Evolutionary conservation across 1,140 invertebrate genomes (phyloP).

Genomic region (Anthonomus grandis): DNA sequence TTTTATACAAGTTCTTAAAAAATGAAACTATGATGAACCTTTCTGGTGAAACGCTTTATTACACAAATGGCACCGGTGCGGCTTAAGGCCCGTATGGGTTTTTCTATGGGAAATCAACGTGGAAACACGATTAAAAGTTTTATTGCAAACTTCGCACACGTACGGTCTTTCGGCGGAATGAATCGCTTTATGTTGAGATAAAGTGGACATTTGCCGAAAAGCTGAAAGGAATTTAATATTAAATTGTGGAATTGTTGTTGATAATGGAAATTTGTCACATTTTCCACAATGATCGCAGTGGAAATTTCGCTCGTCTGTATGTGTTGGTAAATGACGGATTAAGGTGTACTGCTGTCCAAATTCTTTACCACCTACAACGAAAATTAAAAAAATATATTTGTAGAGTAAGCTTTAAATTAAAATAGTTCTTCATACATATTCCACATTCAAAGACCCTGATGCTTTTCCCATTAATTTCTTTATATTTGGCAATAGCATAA

Average conservation of each 20-base stretch:
- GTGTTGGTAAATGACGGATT: constrained; percentile 78
- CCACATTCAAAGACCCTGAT: constrained; percentile 64
- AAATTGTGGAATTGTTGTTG: neutral
- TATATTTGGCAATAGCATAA: constrained; percentile 9
- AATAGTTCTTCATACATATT: constrained; percentile 53
- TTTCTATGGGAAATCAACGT: constrained; percentile 73
- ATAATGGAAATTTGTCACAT: constrained; percentile 31
- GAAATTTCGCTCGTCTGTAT: constrained; percentile 79
- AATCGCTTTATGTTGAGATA: constrained; percentile 71
- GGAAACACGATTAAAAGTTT: constrained; percentile 73
- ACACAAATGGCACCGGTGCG: constrained; percentile 68
- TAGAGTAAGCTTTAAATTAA: neutral
- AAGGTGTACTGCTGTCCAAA: constrained; percentile 74
- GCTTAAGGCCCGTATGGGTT: constrained; percentile 69
- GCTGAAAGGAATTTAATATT: constrained; percentile 46
- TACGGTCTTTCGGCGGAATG: constrained; percentile 69
- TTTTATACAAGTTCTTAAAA: neutral
- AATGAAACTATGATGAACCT: too few species aligned
- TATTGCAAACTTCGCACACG: constrained; percentile 69
- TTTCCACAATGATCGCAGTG: constrained; percentile 70
- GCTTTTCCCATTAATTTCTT: constrained; percentile 53
- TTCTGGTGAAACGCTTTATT: constrained; percentile 76
- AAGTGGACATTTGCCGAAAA: constrained; percentile 72
- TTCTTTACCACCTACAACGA: constrained; percentile 58
- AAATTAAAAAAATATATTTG: constrained; percentile 8